A percentile compares a stretch with the other conserved stretches of the same genome.
These are phyloP conservation scores for Heterohyrax brucei DNA, from an alignment of 2,797 vertebrate genomes.

Conservation along the genomic window DNA sequence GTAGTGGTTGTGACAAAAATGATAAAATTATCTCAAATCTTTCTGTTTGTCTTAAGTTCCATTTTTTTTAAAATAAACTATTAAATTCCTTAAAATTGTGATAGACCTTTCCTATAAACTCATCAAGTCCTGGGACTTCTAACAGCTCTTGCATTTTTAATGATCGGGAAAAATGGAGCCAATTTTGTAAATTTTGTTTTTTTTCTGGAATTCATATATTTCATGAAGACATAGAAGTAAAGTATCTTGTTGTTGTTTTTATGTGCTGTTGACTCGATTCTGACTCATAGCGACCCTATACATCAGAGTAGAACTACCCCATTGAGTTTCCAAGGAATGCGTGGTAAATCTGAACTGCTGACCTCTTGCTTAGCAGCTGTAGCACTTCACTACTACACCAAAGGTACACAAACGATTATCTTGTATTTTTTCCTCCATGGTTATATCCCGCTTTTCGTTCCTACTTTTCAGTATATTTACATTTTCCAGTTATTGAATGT, in stretches of 20 bases:
- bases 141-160: background rate
- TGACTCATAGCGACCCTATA: too few species aligned
- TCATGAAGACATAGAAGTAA: constrained; percentile 4
- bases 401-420: background rate
- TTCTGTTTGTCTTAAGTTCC: constrained; percentile 11
- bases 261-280: too few species aligned
- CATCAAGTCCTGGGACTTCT: background rate
- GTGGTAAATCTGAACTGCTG: too few species aligned
- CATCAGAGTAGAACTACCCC: too few species aligned
- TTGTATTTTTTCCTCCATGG: background rate
- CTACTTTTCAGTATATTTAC: constrained; percentile 30
- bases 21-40: constrained; percentile 23
- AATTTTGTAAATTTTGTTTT: background rate
- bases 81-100: background rate
- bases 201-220: background rate
- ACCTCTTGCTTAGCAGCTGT: too few species aligned
- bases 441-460: constrained; percentile 23
- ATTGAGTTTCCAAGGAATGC: too few species aligned
- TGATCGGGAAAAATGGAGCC: background rate
- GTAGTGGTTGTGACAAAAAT: background rate
- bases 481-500: background rate
- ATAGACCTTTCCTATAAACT: background rate
- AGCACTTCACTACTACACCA: background rate
- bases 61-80: background rate
- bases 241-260: background rate